These are phyloP conservation scores for Nebria salina DNA, from an alignment of 2,888 invertebrate species.

Conservation along the genomic window DNA sequence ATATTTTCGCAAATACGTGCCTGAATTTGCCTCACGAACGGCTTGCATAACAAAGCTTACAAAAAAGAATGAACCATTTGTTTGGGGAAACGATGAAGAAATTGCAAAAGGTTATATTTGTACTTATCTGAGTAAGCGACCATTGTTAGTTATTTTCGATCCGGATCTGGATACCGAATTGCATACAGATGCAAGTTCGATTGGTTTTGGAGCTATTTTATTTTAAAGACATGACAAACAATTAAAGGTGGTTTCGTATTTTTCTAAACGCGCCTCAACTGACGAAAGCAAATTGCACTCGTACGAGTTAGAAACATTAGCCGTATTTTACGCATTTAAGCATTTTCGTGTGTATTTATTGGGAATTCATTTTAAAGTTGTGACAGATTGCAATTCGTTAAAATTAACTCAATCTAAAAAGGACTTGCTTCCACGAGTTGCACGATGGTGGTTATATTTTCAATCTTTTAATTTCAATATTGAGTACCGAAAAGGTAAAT, in stretches of 20 bases:
- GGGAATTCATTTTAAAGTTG: neutral
- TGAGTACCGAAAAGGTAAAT: neutral
- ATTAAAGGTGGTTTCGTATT: too few species aligned
- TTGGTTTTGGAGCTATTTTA: too few species aligned
- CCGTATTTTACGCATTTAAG: neutral
- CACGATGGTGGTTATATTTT: neutral
- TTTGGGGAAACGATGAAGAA: neutral
- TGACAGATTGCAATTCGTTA: neutral
- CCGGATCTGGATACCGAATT: conserved; percentile 48
- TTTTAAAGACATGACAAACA: too few species aligned
- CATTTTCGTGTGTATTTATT: neutral
- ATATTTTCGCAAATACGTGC: neutral
- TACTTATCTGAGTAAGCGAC: neutral
- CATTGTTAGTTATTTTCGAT: conserved; percentile 52
- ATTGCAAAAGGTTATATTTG: neutral
- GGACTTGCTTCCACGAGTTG: neutral
- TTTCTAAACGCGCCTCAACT: too few species aligned
- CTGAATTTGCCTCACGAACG: neutral
- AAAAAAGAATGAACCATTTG: neutral
- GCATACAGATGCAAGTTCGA: too few species aligned
- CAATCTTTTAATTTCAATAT: neutral
- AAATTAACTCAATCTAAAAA: neutral
- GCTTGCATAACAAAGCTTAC: neutral
- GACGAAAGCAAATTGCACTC: too few species aligned
- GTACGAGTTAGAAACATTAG: too few species aligned